Base-by-base conservation (phyloP, 2,113 vertebrate genomes). In the Nerophis lumbriciformis region DNA sequence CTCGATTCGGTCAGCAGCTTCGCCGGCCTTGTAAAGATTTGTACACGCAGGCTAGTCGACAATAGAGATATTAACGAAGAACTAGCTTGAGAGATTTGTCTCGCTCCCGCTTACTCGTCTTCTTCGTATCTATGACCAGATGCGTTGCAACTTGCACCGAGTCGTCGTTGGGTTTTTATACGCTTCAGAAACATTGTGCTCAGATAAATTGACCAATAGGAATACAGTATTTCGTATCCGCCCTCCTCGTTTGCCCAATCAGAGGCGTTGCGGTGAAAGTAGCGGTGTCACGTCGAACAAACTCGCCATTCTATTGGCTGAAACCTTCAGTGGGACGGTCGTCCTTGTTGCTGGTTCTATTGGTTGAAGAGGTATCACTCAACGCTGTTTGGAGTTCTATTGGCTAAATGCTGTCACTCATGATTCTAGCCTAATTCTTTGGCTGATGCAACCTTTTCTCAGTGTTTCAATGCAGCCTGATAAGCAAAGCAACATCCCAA, bases 401-500 rank as follows among this genome's bases (percentile, higher is more conserved):
- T 90, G 69, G 84, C 58, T 39, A 0, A 0, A 4, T 0, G 13
- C 2, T 65, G 66, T 77, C 81, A 61, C 69, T 53, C 5, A 55
- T 28, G 2, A 28, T 51, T n/a, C 15, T 11, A 7, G 69, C 62
- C n/a, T n/a, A 56, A 15, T 5, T 0, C 3, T 48, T 5, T 36
- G 85, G 88, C 84, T 92, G 90, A 92, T 88, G 90, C 90, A 92
- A 92, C 59, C 10, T 37, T 63, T 36, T 4, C 52, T 1, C 12
- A 55, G 65, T 61, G 49, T 91, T 90, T 90, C 89, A 82, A 66
- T 36, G 48, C 49, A 5, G 1, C 42, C 42, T 0, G 37, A 13
- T 44, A 52, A 0, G 65, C 54, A 75, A 52, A 0, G 65, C 54
- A 75, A 83, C 48, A 36, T 3, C 13, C 28, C 21, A 57, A 77